Base-by-base conservation (phyloP, 2,113 vertebrate species). In the Psilopogon haemacephalus region DNA sequence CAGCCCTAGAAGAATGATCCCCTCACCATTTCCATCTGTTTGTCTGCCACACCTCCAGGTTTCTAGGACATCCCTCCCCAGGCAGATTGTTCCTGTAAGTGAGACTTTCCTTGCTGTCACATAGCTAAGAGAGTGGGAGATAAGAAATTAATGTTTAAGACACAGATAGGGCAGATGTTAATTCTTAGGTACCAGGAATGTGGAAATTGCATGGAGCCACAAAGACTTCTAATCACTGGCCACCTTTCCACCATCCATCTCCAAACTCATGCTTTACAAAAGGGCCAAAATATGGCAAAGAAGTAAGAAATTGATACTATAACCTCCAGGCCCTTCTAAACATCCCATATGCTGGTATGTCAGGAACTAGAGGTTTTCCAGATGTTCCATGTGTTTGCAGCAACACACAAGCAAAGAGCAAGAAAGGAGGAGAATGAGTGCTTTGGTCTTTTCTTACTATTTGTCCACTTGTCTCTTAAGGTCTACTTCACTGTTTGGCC, bases 1-100 rank as follows among this genome's bases (percentile, higher is more conserved):
- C n/a, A 64, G 4, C 74, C 73, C 80, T 68, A 60, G 65, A 95
- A 62, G 54, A 60, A 78, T 78, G 65, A 92, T 88, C 73, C 76
- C 94, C 70, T 93, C 83, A 74, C 62, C 62, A 84, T 32, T 58
- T 84, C 92, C 79, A 84, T 94, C 93, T 95, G 90, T 64, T 93
- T 92, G 86, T 95, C 94, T 95, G 90, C 86, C 95, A 96, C 76
- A 96, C 88, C 58, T 92, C 62, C 95, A 84, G 38, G 48, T 90
- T 93, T 95, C 83, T 81, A 90, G 79, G 88, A 91, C 86, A 93
- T 75, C 69, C 86, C 90, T 90, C 86, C 32, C 62, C 38, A 84
- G 68, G 56, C 83, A 94, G 60, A 86, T 24, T 71, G 88, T 83
- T 93, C 76, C 44, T 84, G 65, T 79, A 55, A 87, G 63, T 81